Evolutionary conservation across 2,113 vertebrate genomes (phyloP).

Genomic region (Barnardius zonarius): DNA sequence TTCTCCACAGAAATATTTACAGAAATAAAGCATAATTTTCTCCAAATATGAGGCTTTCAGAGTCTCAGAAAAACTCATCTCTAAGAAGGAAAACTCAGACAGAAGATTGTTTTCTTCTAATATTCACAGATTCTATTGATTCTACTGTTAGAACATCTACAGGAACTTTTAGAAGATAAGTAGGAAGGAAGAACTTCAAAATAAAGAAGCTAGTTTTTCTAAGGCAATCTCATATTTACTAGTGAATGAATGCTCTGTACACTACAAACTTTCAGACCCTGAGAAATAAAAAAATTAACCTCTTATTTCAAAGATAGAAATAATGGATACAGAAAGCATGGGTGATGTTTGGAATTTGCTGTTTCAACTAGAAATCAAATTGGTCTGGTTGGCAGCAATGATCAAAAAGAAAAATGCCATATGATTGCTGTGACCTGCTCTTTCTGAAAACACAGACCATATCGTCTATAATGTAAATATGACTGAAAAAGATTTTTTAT

Average conservation of each 20-base stretch:
- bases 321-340: background rate
- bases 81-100: background rate
- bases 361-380: background rate
- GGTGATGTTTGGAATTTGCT: background rate
- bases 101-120: background rate
- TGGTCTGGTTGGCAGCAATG: background rate
- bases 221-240: background rate
- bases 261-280: background rate
- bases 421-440: background rate
- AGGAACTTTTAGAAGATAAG: background rate
- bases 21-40: background rate
- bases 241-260: background rate
- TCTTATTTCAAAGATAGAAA: background rate
- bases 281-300: background rate
- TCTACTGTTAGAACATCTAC: background rate
- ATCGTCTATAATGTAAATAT: background rate
- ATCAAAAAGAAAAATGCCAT: background rate
- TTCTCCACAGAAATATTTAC: background rate
- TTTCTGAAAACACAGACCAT: background rate
- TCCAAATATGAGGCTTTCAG: background rate
- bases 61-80: background rate
- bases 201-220: background rate
- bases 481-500: background rate
- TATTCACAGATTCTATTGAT: background rate
- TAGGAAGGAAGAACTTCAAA: background rate